Evolutionary conservation across 2,113 vertebrate species (phyloP).

Genomic region (Sceloporus undulatus): DNA sequence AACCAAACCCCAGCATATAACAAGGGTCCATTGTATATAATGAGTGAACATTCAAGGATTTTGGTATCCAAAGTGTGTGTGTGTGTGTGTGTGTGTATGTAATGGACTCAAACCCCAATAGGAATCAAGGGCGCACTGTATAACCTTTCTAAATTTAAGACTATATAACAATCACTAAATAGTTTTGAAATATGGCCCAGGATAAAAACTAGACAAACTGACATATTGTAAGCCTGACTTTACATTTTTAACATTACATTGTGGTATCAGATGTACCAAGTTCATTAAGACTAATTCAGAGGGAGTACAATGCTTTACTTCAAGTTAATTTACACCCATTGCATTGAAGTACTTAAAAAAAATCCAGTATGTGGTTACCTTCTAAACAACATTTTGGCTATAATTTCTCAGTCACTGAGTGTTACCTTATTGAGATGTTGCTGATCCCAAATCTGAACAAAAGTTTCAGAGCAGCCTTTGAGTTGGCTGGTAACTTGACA

Average conservation of each 20-base stretch:
- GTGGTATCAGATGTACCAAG: not conserved
- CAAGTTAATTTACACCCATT: not conserved
- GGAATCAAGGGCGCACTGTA: not conserved
- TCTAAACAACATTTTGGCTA: not conserved
- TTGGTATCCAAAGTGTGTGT: too few relatives aligned
- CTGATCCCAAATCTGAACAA: not conserved
- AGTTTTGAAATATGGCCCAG: not conserved
- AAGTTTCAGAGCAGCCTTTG: not conserved
- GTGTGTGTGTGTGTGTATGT: too few relatives aligned
- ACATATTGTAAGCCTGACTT: not conserved
- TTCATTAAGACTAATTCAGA: too few relatives aligned
- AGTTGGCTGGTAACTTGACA: not conserved
- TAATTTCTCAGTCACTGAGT: not conserved
- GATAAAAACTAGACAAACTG: not conserved
- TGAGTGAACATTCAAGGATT: too few relatives aligned
- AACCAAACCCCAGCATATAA: too few relatives aligned
- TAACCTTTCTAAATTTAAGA: not conserved
- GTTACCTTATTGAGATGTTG: not conserved
- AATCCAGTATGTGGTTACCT: not conserved
- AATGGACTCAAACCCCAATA: too few relatives aligned
- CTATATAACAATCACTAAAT: not conserved
- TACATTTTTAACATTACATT: not conserved
- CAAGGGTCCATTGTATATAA: too few relatives aligned
- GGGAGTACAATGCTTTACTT: not conserved
- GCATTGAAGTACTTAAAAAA: not conserved